Percentiles rank a stretch among this genome's conserved stretches.
These are phyloP conservation scores for Melanotaenia pygmaea DNA, from an alignment of 2,797 vertebrate genomes.

Conservation along the genomic window DNA sequence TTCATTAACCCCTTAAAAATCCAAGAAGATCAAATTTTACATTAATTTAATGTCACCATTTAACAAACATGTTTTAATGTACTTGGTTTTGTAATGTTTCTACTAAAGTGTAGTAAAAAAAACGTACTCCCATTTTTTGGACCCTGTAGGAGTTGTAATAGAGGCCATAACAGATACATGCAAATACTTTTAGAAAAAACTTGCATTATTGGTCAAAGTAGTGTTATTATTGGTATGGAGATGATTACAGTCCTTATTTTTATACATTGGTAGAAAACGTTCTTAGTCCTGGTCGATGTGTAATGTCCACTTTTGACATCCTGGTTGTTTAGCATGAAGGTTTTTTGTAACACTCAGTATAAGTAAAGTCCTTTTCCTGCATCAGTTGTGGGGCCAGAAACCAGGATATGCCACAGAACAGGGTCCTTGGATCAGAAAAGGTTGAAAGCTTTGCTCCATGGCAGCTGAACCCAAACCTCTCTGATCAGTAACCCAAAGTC, in stretches of 20 bases:
- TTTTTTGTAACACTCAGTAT: neutral
- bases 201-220: slow-evolving; percentile 15
- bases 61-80: too few relatives aligned
- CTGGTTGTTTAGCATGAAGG: neutral
- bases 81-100: too few relatives aligned
- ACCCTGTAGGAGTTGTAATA: slow-evolving; percentile 1
- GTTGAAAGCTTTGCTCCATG: neutral
- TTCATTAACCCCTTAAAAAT: too few relatives aligned
- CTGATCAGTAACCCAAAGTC: neutral
- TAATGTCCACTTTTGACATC: neutral
- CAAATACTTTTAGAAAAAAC: slow-evolving; percentile 20
- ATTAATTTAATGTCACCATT: too few relatives aligned
- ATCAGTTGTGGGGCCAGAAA: neutral
- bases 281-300: neutral
- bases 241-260: neutral
- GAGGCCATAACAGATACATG: neutral
- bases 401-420: neutral
- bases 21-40: too few relatives aligned
- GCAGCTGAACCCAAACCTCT: neutral
- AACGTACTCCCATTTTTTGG: too few relatives aligned
- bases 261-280: neutral
- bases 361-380: too few relatives aligned
- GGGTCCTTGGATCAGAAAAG: too few relatives aligned
- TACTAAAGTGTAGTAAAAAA: too few relatives aligned
- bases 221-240: slow-evolving; percentile 29